Evolutionary conservation across 2,113 vertebrate species (phyloP).

Genomic region (Laticauda laticaudata): DNA sequence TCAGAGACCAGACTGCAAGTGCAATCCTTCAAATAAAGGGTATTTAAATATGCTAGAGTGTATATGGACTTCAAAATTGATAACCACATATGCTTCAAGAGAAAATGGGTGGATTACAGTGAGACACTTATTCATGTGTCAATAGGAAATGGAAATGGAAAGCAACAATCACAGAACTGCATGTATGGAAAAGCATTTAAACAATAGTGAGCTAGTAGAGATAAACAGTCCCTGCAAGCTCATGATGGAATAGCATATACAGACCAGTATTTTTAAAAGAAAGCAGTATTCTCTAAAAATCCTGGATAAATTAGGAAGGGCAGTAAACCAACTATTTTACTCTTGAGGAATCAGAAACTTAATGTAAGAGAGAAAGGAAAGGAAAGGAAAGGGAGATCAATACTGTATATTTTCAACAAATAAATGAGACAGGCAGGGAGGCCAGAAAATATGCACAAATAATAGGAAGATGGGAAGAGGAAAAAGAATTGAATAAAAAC

Average conservation of each 20-base stretch:
- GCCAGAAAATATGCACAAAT: not conserved
- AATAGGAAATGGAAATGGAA: not conserved
- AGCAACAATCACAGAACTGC: not conserved
- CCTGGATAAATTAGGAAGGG: not conserved
- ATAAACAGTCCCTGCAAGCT: not conserved
- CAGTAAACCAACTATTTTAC: not conserved
- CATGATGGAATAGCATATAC: not conserved
- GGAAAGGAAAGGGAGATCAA: not conserved
- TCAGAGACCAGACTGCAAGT: not conserved
- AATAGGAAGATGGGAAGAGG: not conserved
- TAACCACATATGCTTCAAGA: not conserved
- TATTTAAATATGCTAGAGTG: not conserved
- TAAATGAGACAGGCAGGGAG: not conserved
- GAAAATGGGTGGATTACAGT: not conserved
- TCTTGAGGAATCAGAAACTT: not conserved
- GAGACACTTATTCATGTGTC: not conserved
- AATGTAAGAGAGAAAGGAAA: not conserved
- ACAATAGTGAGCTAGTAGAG: not conserved
- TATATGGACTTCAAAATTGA: not conserved
- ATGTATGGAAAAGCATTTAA: not conserved
- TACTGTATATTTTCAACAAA: not conserved
- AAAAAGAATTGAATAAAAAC: not conserved
- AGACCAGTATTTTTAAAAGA: not conserved
- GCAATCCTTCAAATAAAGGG: not conserved
- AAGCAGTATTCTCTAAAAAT: not conserved